These are phyloP conservation scores for Paratilapia polleni DNA, from an alignment of 2,113 vertebrate species.

Conservation along the genomic window DNA sequence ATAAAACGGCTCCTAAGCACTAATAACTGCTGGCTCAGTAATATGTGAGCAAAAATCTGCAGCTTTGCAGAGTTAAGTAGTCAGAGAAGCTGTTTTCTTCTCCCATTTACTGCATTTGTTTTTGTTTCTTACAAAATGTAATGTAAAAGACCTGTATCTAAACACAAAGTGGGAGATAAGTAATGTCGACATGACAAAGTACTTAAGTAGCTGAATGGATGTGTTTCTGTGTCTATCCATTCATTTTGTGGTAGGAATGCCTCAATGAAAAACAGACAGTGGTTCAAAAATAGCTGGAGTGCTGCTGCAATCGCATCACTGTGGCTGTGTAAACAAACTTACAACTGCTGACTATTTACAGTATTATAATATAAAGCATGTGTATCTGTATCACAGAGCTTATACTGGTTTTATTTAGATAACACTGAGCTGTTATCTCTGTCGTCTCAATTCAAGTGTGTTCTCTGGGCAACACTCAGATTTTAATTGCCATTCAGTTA, in stretches of 20 bases:
- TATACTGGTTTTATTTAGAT: background rate
- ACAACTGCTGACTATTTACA: background rate
- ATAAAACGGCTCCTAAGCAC: background rate
- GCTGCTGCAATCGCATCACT: background rate
- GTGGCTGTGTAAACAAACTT: background rate
- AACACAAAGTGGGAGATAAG: background rate
- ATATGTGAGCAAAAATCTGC: background rate
- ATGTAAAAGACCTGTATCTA: background rate
- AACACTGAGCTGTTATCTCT: background rate
- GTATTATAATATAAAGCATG: background rate
- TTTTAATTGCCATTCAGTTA: background rate
- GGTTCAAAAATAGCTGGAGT: background rate
- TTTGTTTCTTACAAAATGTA: background rate
- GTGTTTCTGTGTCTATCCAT: background rate
- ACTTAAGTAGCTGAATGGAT: conserved; percentile 1
- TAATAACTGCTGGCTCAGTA: background rate
- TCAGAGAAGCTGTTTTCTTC: background rate
- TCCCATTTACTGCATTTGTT: background rate
- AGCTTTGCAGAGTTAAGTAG: background rate
- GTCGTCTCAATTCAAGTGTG: background rate
- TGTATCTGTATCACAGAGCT: background rate
- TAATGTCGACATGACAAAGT: background rate
- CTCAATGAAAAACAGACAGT: conserved; percentile 5
- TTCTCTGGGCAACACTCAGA: background rate
- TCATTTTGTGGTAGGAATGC: background rate